Evolutionary conservation across 2,113 vertebrate species (phyloP).

Genomic region (Herpetotheres cachinnans): DNA sequence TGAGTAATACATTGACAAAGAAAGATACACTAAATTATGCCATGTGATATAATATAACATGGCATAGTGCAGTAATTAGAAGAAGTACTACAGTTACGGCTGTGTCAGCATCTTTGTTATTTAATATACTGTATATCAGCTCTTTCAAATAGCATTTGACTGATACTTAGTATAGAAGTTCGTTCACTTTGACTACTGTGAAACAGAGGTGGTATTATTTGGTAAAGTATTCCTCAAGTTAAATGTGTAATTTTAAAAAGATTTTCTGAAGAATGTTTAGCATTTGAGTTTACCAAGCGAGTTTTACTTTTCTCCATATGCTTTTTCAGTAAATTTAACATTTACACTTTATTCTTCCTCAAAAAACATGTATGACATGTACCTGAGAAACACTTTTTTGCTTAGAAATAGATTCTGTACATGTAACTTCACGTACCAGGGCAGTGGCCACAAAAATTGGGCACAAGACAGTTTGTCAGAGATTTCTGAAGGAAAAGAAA

Average conservation of each 20-base stretch:
- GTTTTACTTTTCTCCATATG: background rate
- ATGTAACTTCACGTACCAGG: rapidly evolving
- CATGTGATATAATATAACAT: slow-evolving; percentile 7
- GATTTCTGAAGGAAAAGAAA: background rate
- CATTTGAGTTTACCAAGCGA: background rate
- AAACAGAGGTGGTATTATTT: background rate
- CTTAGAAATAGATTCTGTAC: background rate
- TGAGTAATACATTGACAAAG: slow-evolving; percentile 54
- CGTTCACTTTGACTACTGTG: background rate
- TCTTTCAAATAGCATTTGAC: slow-evolving; percentile 6
- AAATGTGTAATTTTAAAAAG: background rate
- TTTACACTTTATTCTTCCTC: background rate
- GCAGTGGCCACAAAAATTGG: background rate
- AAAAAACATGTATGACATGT: background rate
- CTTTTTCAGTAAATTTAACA: background rate
- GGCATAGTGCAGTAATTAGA: background rate
- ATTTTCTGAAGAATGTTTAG: background rate
- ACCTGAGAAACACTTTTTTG: background rate
- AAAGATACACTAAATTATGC: slow-evolving; percentile 38
- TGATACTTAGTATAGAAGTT: background rate
- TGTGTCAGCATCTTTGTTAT: slow-evolving; percentile 27
- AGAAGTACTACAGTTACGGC: background rate
- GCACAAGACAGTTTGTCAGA: background rate
- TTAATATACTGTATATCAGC: background rate
- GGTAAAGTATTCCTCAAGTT: background rate